Conservation (phyloP, 2,888 invertebrate species). For the Ditylenchus weischeri region DNA sequence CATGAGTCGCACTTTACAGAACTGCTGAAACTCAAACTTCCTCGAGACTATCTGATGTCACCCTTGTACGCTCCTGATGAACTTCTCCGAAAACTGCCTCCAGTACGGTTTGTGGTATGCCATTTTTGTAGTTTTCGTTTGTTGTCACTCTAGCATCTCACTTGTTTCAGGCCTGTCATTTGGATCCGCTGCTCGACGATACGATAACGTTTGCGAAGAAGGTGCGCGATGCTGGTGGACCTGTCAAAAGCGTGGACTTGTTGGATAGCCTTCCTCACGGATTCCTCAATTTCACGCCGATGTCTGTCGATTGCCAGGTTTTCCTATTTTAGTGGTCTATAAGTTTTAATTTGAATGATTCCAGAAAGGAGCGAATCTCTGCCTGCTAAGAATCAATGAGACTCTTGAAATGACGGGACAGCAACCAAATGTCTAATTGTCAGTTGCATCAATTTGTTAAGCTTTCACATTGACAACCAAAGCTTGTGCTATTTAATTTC, state of each 20-base stretch:
- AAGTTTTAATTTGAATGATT: no score
- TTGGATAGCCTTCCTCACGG: constrained; percentile 89
- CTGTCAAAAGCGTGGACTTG: constrained; percentile 74
- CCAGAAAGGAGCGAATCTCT: constrained; percentile 49
- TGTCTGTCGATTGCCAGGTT: constrained; percentile 65
- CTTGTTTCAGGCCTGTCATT: constrained; percentile 72
- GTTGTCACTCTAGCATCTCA: no score
- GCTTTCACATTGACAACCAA: no score
- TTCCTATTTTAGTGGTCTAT: no score
- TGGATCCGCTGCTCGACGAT: constrained; percentile 94
- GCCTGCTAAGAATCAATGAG: constrained; percentile 47
- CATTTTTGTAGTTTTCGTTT: no score
- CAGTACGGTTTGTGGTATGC: constrained; percentile 78
- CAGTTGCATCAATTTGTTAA: no score
- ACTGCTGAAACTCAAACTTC: constrained; percentile 45
- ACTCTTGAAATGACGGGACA: constrained; percentile 28
- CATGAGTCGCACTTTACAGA: constrained; percentile 45
- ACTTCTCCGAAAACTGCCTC: constrained; percentile 76
- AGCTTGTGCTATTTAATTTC: no score
- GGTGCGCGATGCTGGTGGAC: constrained; percentile 73
- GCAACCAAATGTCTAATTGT: no score
- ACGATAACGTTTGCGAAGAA: constrained; percentile 84
- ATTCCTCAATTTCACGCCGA: constrained; percentile 79
- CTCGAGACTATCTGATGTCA: constrained; percentile 77
- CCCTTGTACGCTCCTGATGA: constrained; percentile 82